Percentiles rank a stretch among this genome's conserved stretches.
Conservation (phyloP, 2,113 vertebrate species). For the Phaethornis superciliosus region DNA sequence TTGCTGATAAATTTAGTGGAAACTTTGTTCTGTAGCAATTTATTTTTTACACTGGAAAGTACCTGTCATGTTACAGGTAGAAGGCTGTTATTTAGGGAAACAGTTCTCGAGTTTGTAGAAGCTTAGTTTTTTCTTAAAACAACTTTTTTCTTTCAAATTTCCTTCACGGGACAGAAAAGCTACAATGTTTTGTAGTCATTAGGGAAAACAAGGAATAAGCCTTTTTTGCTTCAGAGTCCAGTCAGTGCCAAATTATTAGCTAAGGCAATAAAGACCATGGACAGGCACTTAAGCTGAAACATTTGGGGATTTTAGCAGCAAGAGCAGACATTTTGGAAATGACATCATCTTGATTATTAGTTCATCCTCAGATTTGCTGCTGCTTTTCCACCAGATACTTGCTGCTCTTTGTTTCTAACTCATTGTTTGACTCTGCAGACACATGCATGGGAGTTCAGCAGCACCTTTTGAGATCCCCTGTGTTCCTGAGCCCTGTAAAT, state of each 20-base stretch:
- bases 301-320: background rate
- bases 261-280: background rate
- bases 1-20: background rate
- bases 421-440: background rate
- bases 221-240: background rate
- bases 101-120: background rate
- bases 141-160: background rate
- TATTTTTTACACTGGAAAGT: background rate
- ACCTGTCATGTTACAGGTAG: background rate
- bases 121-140: background rate
- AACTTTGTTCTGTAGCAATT: background rate
- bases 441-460: background rate
- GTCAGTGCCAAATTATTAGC: background rate
- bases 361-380: background rate
- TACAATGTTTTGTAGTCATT: background rate
- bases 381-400: background rate
- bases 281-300: background rate
- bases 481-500: background rate
- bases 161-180: background rate
- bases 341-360: background rate
- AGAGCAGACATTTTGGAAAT: background rate
- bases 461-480: background rate
- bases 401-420: background rate
- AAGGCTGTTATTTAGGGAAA: background rate
- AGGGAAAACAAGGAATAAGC: conserved; percentile 11